phyloP scores from a whole-genome alignment of 2,797 vertebrate genomes.

The Fistularia commersonii region DNA sequence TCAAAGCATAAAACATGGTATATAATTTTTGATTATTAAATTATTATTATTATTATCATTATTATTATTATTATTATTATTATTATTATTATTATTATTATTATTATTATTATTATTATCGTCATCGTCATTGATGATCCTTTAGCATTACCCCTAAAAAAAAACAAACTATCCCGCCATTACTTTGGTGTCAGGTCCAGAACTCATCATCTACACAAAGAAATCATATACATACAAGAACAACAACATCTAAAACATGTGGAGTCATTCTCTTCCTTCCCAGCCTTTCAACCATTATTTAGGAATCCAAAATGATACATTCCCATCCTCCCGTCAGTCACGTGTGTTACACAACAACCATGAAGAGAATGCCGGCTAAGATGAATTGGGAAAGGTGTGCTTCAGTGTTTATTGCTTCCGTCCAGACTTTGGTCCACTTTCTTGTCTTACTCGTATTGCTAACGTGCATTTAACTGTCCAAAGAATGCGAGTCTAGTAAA shows the following conservation, averaged over 20 bases:
- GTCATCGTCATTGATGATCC: too few relatives aligned
- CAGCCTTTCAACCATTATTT: conserved; percentile 6
- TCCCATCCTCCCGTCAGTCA: conserved; percentile 9
- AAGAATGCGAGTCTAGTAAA: conserved; percentile 19
- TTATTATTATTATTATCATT: too few relatives aligned
- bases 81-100: too few relatives aligned
- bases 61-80: too few relatives aligned
- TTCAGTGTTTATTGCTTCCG: conserved; percentile 59
- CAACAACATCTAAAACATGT: conserved; percentile 16
- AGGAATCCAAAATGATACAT: conserved; percentile 16
- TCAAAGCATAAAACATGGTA: too few relatives aligned
- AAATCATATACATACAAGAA: conserved; percentile 29
- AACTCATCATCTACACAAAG: conserved; percentile 17
- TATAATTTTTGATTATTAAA: too few relatives aligned
- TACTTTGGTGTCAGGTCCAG: conserved; percentile 53
- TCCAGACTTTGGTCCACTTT: conserved; percentile 28
- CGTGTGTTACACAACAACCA: conserved; percentile 6
- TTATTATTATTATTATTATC: too few relatives aligned
- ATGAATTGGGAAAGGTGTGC: conserved; percentile 16
- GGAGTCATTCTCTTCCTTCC: conserved; percentile 12
- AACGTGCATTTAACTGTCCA: conserved; percentile 23
- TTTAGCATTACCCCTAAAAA: too few relatives aligned
- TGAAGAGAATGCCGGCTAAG: background rate
- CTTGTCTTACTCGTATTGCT: conserved; percentile 31
- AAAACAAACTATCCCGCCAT: conserved; percentile 17